Percentiles rank a stretch among this genome's conserved stretches.
Evolutionary conservation across 2,888 invertebrate species (phyloP).

Genomic region (Sphecodes monilicornis): DNA sequence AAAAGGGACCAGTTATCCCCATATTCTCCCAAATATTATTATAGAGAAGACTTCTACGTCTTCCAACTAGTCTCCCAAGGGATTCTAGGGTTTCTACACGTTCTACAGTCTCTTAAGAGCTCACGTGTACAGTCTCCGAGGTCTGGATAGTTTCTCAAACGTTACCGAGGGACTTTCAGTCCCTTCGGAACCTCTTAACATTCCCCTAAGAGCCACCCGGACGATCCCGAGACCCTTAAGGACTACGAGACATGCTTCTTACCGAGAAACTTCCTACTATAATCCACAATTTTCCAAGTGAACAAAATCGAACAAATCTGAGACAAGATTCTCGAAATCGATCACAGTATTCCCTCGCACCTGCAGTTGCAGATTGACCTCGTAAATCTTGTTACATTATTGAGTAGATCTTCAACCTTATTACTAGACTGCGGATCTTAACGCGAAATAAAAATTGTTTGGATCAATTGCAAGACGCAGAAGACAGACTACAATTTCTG

Average conservation of each 20-base stretch:
- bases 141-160: background rate
- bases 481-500: too few species aligned
- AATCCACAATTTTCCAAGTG: background rate
- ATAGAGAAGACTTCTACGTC: background rate
- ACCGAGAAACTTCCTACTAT: background rate
- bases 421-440: too few species aligned
- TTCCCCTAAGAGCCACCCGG: background rate
- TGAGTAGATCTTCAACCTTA: too few species aligned
- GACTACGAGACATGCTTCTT: background rate
- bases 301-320: background rate
- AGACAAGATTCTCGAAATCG: too few species aligned
- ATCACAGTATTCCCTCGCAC: too few species aligned
- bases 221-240: background rate
- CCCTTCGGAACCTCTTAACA: background rate
- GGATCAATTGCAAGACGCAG: too few species aligned
- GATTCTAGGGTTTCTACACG: background rate
- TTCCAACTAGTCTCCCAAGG: background rate
- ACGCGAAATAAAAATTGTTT: too few species aligned
- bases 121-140: background rate
- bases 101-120: slow-evolving; percentile 1
- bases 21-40: background rate
- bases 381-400: too few species aligned
- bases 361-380: too few species aligned
- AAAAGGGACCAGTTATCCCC: background rate
- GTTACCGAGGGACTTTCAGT: background rate